Evolutionary conservation across 2,797 vertebrate species (phyloP).

Genomic region (Fistularia commersonii): DNA sequence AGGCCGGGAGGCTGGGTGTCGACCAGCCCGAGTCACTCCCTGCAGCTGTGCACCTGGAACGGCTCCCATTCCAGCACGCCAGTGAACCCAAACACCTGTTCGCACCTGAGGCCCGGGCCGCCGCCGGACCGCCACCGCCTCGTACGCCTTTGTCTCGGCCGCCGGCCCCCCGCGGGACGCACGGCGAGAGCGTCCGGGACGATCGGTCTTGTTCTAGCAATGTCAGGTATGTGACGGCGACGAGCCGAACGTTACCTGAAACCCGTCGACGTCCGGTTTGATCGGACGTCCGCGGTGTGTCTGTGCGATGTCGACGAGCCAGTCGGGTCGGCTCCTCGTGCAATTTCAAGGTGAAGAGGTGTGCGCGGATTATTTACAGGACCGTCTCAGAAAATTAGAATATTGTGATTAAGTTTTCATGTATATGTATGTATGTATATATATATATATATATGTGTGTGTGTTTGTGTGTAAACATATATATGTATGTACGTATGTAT

Average conservation of each 20-base stretch:
- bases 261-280: constrained; percentile 15
- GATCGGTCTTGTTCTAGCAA: no score
- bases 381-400: no score
- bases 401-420: no score
- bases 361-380: no score
- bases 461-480: no score
- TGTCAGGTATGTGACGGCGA: constrained; percentile 37
- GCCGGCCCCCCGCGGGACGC: constrained; percentile 46
- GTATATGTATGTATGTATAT: no score
- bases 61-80: constrained; percentile 74
- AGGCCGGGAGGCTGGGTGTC: constrained; percentile 51
- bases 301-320: constrained; percentile 34
- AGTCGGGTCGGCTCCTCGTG: constrained; percentile 27
- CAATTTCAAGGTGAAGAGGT: background rate
- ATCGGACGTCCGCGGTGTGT: constrained; percentile 21
- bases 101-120: constrained; percentile 71
- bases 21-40: constrained; percentile 59
- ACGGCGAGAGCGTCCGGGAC: constrained; percentile 25
- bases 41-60: constrained; percentile 78
- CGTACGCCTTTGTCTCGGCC: constrained; percentile 56
- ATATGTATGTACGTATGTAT: no score
- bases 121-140: constrained; percentile 55
- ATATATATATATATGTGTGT: no score
- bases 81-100: constrained; percentile 80
- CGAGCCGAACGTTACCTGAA: constrained; percentile 5